Base-by-base conservation (phyloP, 2,888 invertebrate species). In the Malthinus seriepunctatus region DNA sequence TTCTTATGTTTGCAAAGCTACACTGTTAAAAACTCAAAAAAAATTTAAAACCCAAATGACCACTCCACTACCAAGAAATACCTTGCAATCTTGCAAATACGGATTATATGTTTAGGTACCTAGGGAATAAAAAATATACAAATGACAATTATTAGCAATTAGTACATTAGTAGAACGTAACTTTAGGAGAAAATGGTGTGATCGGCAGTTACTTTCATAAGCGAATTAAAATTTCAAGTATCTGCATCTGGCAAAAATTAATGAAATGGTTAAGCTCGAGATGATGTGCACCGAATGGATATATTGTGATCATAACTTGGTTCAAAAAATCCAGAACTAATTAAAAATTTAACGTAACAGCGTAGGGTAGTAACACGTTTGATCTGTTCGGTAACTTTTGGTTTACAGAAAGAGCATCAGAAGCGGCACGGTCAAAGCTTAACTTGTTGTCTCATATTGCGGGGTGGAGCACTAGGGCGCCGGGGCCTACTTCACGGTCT, bases 391-490 rank as follows among this genome's bases (percentile, higher is more conserved):
- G 56, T 23, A 59, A 47, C 51, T 50, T 59, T 46, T 32, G 45
- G 23, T 35, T 11, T 44, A 38, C 47, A 39, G 51, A 39, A 11
- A 23, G 23, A 39, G 32, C 54, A 54, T 49, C 50, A 50, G 35
- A 48, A 60, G 54, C 65, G 65, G 62, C 58, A 51, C 49, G 39
- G 58, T 62, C 64, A 66, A 66, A 66, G 64, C 58, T 49, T 56
- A 51, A 50, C 60, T 53, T 56, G 60, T 52, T 60, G 52, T 62
- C 70, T 75, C 75, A 67, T 71, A 73, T 76, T 75, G 72, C 71
- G 64, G 74, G 77, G 77, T 72, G 77, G 77, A 73, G 77, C 75
- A 76, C 71, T 58, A 46, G 72, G 77, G 76, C 76, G 77, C 77
- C 76, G 69, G 68, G 64, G 63, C 67, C 66, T 14, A 10, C 48